Base-by-base conservation (phyloP, 2,797 vertebrate species). In the Ctenosaura bakeri region DNA sequence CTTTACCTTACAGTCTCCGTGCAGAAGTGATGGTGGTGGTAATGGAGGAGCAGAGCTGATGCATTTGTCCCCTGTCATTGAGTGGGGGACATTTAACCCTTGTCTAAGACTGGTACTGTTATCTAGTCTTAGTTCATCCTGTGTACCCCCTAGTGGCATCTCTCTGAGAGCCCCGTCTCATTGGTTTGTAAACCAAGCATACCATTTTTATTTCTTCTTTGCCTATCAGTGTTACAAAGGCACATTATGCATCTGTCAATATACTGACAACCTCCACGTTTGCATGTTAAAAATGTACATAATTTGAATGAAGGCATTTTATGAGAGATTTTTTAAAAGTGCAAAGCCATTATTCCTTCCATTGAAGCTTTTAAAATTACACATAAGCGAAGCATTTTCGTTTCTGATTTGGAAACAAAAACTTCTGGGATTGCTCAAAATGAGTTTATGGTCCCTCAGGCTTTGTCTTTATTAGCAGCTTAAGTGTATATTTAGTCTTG, bases 401-500 rank as follows among this genome's bases (percentile, higher is more conserved):
- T 95, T 96, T 95, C 91, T 91, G 95, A 97, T 97, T 94, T 92
- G 92, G 96, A 97, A 97, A 97, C 96, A 96, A 96, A 97, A 97
- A 97, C 96, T 97, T 97, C 94, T 97, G 95, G 96, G 95, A 95
- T 95, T 95, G 94, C 95, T 97, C 92, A 93, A 97, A 96, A 97
- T 97, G 97, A 97, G 96, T 97, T 94, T 96, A 95, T 97, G 93
- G 62, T 94, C 97, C 97, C 32, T 88, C 73, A 95, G 96, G 97
- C 97, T 96, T 96, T 95, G 94, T 96, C 96, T 98, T 97, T 98
- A 97, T 97, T 97, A 97, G 96, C 96, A 97, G 97, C 95, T 97
- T 97, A 96, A 97, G 94, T 97, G 96, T 97, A 96, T 97, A 97
- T 97, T 97, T 96, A 97, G 96, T 96, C 96, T 96, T 96, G 97